phyloP scores from a whole-genome alignment of 2,888 invertebrate species.

The Synanthedon tipuliformis region DNA sequence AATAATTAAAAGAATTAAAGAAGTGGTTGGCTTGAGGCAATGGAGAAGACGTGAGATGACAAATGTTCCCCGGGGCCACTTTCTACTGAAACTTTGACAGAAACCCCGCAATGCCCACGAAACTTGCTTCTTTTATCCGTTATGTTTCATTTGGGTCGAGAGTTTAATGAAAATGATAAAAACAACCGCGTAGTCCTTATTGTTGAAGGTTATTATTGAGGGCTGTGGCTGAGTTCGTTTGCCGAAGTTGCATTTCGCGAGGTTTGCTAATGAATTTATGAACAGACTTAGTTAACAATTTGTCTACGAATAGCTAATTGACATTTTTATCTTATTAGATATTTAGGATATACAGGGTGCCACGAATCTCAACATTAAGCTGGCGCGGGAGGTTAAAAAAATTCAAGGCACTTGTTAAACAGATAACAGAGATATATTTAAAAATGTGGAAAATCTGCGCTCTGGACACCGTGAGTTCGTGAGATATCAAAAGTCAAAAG shows the following conservation, averaged over 20 bases:
- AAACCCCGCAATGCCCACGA: constrained; percentile 24
- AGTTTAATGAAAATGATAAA: constrained; percentile 36
- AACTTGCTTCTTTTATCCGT: constrained; percentile 29
- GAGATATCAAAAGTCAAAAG: too few relatives aligned
- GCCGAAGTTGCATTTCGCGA: neutral
- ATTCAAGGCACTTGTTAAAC: too few relatives aligned
- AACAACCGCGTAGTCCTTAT: constrained; percentile 16
- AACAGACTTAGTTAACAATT: constrained; percentile 7
- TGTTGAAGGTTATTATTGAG: constrained; percentile 16
- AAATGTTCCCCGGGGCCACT: constrained; percentile 33
- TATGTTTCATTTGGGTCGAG: constrained; percentile 33
- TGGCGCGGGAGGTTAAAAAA: too few relatives aligned
- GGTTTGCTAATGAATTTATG: constrained; percentile 8
- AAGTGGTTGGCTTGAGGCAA: constrained; percentile 10
- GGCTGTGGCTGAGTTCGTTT: constrained; percentile 3
- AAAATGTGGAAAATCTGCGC: too few relatives aligned
- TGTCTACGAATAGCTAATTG: too few relatives aligned
- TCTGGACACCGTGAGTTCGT: too few relatives aligned
- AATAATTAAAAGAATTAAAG: constrained; percentile 21
- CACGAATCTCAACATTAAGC: too few relatives aligned
- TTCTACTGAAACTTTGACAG: constrained; percentile 24
- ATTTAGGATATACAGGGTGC: too few relatives aligned
- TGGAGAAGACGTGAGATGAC: constrained; percentile 21
- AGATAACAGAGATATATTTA: too few relatives aligned
- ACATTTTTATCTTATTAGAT: too few relatives aligned